These are phyloP conservation scores for Haemorhous mexicanus DNA, from an alignment of 2,113 vertebrate species.

Conservation along the genomic window DNA sequence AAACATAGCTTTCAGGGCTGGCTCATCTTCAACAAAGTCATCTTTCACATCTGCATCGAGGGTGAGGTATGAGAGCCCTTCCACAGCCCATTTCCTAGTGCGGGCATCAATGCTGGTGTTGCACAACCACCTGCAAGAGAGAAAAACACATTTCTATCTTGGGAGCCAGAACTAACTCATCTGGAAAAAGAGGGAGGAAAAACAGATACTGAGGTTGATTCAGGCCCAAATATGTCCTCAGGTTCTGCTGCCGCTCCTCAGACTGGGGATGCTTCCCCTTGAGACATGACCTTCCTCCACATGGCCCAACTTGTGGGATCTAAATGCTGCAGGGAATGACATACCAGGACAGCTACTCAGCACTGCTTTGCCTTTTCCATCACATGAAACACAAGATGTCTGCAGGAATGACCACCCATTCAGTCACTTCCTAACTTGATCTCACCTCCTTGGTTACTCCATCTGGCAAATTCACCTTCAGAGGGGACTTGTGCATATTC, in stretches of 20 bases:
- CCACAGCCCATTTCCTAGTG: conserved; percentile 93
- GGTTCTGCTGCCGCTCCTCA: not conserved
- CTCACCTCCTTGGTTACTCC: not conserved
- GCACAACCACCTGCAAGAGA: conserved; percentile 86
- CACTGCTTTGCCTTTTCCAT: not conserved
- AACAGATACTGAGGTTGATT: not conserved
- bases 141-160: not conserved
- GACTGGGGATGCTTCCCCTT: not conserved
- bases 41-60: conserved; percentile 98
- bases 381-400: accelerated
- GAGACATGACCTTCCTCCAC: not conserved
- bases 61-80: conserved; percentile 93
- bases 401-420: not conserved
- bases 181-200: not conserved
- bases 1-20: conserved; percentile 93
- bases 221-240: not conserved
- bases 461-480: not conserved
- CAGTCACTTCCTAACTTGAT: not conserved
- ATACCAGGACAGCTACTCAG: not conserved
- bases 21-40: conserved; percentile 93
- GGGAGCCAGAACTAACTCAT: not conserved
- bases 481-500: not conserved
- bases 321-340: not conserved
- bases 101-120: conserved; percentile 86
- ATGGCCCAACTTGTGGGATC: not conserved